Evolutionary conservation across 53 echinoderm and acorn worm genomes (phyloP).

Genomic region (Apostichopus leukothele): DNA sequence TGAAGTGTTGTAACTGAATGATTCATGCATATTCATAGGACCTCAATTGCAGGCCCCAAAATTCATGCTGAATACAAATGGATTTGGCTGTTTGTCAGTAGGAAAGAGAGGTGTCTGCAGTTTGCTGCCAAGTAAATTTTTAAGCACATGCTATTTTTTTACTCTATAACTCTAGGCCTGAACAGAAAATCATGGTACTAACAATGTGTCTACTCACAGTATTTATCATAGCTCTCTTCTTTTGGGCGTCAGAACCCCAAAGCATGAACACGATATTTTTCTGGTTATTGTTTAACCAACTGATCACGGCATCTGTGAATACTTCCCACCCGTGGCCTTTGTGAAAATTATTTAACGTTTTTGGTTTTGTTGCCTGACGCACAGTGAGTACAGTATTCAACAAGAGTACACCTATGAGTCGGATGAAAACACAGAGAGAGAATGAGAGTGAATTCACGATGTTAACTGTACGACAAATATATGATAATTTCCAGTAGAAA

Average conservation of each 20-base stretch:
- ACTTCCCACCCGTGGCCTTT: conserved; percentile 93
- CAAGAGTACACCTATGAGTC: conserved; percentile 72
- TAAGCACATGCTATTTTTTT: no score
- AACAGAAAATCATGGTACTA: neutral
- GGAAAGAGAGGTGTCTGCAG: no score
- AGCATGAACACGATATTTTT: conserved; percentile 83
- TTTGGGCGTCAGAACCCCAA: conserved; percentile 94
- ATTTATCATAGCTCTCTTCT: conserved; percentile 86
- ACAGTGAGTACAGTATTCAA: conserved; percentile 93
- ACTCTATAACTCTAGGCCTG: no score
- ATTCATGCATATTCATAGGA: no score
- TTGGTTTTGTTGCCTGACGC: conserved; percentile 64
- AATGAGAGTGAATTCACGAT: no score
- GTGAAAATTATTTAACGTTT: conserved; percentile 52
- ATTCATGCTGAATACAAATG: no score
- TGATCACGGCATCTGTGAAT: conserved; percentile 85
- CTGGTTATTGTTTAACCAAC: conserved; percentile 80
- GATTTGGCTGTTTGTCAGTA: no score
- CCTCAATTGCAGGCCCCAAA: no score
- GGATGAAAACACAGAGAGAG: no score
- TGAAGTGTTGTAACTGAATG: no score
- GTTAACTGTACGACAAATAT: neutral
- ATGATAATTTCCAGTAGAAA: no score
- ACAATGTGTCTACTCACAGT: conserved; percentile 52
- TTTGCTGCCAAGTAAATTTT: no score